Conservation (phyloP, 2,888 invertebrate species). For the Nezara viridula region DNA sequence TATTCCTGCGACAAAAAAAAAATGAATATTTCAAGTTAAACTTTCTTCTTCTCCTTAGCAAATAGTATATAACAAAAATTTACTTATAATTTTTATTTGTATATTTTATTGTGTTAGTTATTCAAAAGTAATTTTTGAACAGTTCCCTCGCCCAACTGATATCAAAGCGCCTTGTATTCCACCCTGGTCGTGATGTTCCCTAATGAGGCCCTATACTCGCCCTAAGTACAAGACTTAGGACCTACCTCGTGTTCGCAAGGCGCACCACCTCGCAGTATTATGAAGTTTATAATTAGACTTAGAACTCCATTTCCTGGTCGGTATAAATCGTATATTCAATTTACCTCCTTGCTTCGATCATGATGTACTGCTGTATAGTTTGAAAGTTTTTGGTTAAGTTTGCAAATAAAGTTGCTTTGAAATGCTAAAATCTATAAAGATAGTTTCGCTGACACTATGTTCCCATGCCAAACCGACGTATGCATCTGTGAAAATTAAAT, state of each 20-base stretch:
- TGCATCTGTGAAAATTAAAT: too few relatives aligned
- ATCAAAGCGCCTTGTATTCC: background rate
- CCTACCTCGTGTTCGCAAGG: background rate
- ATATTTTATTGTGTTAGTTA: too few relatives aligned
- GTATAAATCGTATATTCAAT: background rate
- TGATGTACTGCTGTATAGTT: background rate
- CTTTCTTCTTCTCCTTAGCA: too few relatives aligned
- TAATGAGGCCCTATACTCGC: background rate
- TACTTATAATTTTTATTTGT: too few relatives aligned
- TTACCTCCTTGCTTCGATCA: background rate
- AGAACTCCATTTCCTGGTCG: background rate
- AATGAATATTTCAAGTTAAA: too few relatives aligned
- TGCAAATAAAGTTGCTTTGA: background rate
- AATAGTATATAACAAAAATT: too few relatives aligned
- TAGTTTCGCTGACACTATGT: too few relatives aligned
- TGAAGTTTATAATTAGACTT: slow-evolving; percentile 21
- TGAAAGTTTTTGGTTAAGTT: background rate
- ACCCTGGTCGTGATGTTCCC: background rate
- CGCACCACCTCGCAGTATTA: background rate
- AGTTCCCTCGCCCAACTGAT: background rate
- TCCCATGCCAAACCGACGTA: too few relatives aligned
- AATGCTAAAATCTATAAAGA: too few relatives aligned
- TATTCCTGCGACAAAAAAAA: too few relatives aligned
- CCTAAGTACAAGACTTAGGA: background rate
- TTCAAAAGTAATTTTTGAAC: background rate